Conservation (phyloP, 2,888 invertebrate species). For the Nephrotoma guestfalica region DNA sequence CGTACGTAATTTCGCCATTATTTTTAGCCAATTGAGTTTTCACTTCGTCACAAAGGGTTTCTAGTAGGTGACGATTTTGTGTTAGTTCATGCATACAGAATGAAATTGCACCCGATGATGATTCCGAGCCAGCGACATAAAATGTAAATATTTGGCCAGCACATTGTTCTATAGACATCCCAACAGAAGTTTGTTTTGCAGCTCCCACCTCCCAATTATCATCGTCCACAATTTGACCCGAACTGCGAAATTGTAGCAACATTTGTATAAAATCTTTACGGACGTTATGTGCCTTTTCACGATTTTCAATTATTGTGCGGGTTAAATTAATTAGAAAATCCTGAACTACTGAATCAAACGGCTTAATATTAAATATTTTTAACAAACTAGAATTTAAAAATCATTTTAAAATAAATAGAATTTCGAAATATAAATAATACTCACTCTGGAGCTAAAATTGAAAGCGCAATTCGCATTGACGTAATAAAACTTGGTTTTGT, state of each 20-base stretch:
- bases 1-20: slow-evolving; percentile 26
- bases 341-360: slow-evolving; percentile 14
- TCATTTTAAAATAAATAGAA: neutral
- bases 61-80: slow-evolving; percentile 26
- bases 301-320: slow-evolving; percentile 27
- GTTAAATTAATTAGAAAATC: slow-evolving; percentile 27
- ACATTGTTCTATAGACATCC: slow-evolving; percentile 26
- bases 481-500: slow-evolving; percentile 7
- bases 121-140: slow-evolving; percentile 34
- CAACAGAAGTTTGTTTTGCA: slow-evolving; percentile 15
- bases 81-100: slow-evolving; percentile 32
- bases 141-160: slow-evolving; percentile 31
- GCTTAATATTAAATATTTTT: slow-evolving; percentile 12
- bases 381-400: slow-evolving; percentile 10
- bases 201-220: slow-evolving; percentile 24
- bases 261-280: slow-evolving; percentile 35
- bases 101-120: slow-evolving; percentile 29
- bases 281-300: slow-evolving; percentile 28
- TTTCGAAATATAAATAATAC: slow-evolving; percentile 7
- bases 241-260: slow-evolving; percentile 32
- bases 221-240: slow-evolving; percentile 22
- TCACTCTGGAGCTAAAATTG: slow-evolving; percentile 23
- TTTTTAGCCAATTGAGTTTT: slow-evolving; percentile 20
- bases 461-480: slow-evolving; percentile 15
- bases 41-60: slow-evolving; percentile 26